These are phyloP conservation scores for Phasia obesa DNA, from an alignment of 2,888 invertebrate species.

Conservation along the genomic window DNA sequence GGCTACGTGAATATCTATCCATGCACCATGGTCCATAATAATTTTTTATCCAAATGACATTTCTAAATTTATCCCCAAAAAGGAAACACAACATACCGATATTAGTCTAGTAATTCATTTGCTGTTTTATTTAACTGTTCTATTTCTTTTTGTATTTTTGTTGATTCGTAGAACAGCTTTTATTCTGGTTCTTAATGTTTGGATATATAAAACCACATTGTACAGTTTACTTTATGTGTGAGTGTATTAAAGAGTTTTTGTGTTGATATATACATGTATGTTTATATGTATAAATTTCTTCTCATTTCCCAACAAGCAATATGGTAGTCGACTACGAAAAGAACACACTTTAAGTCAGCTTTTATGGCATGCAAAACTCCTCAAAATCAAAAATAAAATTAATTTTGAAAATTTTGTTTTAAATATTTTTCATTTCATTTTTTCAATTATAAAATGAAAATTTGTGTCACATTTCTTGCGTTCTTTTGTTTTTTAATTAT, in stretches of 20 bases:
- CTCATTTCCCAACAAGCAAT: no score
- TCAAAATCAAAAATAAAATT: no score
- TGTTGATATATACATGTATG: neutral
- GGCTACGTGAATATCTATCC: neutral
- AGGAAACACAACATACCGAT: neutral
- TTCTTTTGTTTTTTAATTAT: no score
- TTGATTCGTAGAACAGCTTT: conserved; percentile 37
- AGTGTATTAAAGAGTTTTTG: neutral
- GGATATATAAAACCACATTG: no score
- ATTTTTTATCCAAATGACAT: conserved; percentile 23
- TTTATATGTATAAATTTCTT: neutral
- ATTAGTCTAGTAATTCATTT: conserved; percentile 21
- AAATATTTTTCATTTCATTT: no score
- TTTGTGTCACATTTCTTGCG: no score
- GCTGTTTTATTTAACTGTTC: conserved; percentile 21
- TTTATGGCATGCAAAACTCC: no score
- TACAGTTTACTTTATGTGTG: neutral
- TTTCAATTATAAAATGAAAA: no score
- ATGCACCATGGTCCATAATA: no score
- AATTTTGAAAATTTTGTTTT: no score
- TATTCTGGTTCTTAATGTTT: conserved; percentile 3
- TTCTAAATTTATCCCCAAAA: neutral
- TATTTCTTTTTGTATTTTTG: neutral
- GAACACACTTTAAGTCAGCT: no score
- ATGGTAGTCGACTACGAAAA: no score